These are phyloP conservation scores for Geotrypetes seraphini DNA, from an alignment of 2,797 vertebrate genomes.

Conservation along the genomic window DNA sequence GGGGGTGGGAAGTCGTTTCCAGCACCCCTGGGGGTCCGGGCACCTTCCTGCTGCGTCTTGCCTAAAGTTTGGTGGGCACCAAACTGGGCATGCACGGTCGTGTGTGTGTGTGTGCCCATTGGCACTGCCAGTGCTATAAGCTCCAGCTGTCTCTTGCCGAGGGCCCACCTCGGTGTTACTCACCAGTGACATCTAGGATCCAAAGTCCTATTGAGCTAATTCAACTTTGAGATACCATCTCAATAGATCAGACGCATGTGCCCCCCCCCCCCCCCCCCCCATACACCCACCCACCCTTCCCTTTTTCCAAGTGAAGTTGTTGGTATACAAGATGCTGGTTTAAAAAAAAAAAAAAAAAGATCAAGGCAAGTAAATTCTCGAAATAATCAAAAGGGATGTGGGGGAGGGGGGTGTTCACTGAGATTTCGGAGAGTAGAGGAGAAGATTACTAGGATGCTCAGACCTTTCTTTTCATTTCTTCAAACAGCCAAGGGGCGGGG, in stretches of 20 bases:
- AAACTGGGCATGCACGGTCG: not conserved
- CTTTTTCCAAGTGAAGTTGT: no score
- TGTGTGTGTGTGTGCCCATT: conserved; percentile 26
- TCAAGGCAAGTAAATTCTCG: not conserved
- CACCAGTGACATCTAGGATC: conserved; percentile 34
- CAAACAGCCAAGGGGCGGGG: no score
- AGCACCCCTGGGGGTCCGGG: no score
- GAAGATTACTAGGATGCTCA: no score
- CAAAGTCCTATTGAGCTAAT: conserved; percentile 51
- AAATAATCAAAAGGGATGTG: conserved; percentile 6
- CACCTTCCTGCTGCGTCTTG: not conserved
- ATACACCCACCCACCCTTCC: no score
- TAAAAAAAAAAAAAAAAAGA: no score
- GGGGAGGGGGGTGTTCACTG: no score
- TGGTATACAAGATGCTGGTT: no score
- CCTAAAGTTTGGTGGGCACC: conserved; percentile 2
- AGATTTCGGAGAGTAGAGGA: no score
- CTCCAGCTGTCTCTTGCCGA: conserved; percentile 41
- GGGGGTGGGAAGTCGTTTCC: no score
- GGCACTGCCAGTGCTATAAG: conserved; percentile 45
- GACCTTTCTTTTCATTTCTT: no score
- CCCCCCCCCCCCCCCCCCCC: no score
- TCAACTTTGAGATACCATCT: conserved; percentile 20
- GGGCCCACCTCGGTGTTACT: conserved; percentile 35
- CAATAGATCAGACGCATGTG: rapidly evolving